These are phyloP conservation scores for Drosophila antonietae DNA, from an alignment of 2,888 invertebrate genomes.

Conservation along the genomic window DNA sequence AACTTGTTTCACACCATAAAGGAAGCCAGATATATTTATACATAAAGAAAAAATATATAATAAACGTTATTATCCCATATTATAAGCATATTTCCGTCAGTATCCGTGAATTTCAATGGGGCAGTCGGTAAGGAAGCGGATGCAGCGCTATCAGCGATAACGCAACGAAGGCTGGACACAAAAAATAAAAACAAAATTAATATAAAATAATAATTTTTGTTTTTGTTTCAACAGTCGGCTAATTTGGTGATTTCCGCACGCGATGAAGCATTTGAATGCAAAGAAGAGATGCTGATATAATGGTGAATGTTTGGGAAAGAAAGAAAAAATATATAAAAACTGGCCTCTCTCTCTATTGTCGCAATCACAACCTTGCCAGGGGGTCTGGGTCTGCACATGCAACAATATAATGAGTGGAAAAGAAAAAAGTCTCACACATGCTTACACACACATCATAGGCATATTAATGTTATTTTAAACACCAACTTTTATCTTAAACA, in stretches of 20 bases:
- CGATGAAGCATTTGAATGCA: constrained; percentile 26
- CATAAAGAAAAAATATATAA: background rate
- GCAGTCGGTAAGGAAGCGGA: constrained; percentile 32
- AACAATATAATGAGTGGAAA: constrained; percentile 41
- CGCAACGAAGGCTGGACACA: constrained; percentile 19
- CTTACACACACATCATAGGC: constrained; percentile 9
- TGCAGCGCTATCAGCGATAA: constrained; percentile 31
- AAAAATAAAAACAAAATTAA: constrained; percentile 12
- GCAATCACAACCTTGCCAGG: constrained; percentile 58
- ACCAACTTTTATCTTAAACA: constrained; percentile 31
- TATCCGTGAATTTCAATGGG: constrained; percentile 4
- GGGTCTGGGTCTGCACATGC: constrained; percentile 48
- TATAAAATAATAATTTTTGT: constrained; percentile 8
- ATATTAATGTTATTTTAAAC: constrained; percentile 54
- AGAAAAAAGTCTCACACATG: constrained; percentile 10
- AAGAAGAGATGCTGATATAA: constrained; percentile 46
- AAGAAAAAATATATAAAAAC: constrained; percentile 4
- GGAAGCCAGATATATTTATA: background rate
- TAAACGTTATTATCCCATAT: background rate
- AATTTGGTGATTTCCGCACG: constrained; percentile 70
- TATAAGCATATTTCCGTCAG: background rate
- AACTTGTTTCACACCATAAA: background rate
- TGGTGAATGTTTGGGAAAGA: constrained; percentile 42
- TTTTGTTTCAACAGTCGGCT: constrained; percentile 39
- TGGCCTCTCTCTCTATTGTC: constrained; percentile 34